Evolutionary conservation across 2,113 vertebrate genomes (phyloP), one percentile per base, ranked within the genome.

Genomic region (Boulengerochromis microlepis): DNA sequence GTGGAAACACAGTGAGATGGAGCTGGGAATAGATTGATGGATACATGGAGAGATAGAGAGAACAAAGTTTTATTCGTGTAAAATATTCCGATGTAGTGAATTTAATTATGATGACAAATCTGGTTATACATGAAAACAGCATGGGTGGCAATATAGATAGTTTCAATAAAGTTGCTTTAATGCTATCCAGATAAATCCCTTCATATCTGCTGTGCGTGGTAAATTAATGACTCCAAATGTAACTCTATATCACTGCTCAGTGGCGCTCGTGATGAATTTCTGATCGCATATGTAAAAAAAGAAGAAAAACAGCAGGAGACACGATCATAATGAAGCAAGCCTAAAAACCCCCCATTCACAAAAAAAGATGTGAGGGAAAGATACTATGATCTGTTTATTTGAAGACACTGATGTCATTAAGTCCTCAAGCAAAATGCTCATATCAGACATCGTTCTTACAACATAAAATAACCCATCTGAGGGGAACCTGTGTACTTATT

Each of bases 401-500:
- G 38, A 45, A 45, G 38, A 11, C 40, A 45, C 2, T 16, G 2
- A 26, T 74, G 2, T 47, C 24, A 76, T 76, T 76, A 1, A 76
- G 15, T 29, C 15, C 69, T 74, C 38, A 16, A 45, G 22, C 22
- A 4, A 47, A 45, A 74, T 16, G 40, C 2, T 74, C 22, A 26
- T 18, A 18, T 45, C 40, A 26, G 69, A 0, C 40, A 5, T 6
- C 1, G 8, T 47, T 74, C 8, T 74, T 74, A 74, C 22, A 5
- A 26, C n/a, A 40, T 42, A 22, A 71, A 71, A 45, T 26, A 71
- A 35, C 35, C 35, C 0, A 45, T 0, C 4, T 18, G 40, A 76
- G 22, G 40, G 40, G 3, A 47, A 76, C 0, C 22, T 11, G 22
- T 47, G 69, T 0, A 26, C n/a, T 5, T 0, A 10, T 24, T 45